Evolutionary conservation across 2,113 vertebrate genomes (phyloP).

Genomic region (Vulpes lagopus): DNA sequence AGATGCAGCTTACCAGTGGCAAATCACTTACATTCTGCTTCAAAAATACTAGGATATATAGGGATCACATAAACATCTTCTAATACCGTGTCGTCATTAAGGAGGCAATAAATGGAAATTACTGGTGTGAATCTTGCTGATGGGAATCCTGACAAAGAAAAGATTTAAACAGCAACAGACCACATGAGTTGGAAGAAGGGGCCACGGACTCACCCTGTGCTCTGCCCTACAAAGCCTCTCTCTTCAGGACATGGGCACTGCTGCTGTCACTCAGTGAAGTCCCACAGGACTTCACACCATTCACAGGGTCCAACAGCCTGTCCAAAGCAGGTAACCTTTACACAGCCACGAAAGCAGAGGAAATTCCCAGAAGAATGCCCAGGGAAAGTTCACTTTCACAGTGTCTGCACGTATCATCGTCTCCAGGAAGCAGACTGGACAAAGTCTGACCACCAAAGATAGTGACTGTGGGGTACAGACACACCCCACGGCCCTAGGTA

Average conservation of each 20-base stretch:
- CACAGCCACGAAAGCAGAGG: not conserved
- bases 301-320: not conserved
- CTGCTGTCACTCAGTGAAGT: not conserved
- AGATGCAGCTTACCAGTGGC: not conserved
- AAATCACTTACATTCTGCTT: conserved; percentile 16
- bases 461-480: not conserved
- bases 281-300: not conserved
- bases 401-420: not conserved
- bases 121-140: not conserved
- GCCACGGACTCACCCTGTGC: not conserved
- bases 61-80: not conserved
- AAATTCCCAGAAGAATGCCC: not conserved
- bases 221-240: not conserved
- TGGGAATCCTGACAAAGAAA: not conserved
- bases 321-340: not conserved
- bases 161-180: not conserved
- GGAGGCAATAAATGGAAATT: not conserved
- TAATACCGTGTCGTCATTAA: not conserved
- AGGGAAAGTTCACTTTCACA: not conserved
- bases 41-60: not conserved
- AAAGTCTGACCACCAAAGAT: not conserved
- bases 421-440: not conserved
- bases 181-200: not conserved
- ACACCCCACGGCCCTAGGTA: fast-evolving
- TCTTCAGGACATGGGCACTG: not conserved